Evolutionary conservation across 2,888 invertebrate genomes (phyloP).

Genomic region (Blastobasis lacticolella): DNA sequence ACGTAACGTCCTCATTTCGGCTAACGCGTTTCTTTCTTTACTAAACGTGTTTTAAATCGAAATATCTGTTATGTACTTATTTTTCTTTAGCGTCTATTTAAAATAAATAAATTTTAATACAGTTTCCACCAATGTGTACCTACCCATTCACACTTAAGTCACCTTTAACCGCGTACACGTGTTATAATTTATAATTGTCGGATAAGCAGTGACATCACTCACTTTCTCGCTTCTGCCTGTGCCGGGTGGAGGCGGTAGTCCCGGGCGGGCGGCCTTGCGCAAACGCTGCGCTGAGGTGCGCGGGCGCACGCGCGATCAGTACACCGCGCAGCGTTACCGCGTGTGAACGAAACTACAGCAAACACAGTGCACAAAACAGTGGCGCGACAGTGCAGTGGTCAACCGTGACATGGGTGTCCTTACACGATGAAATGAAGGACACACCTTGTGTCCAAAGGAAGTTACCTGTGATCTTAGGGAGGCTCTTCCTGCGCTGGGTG

Average conservation of each 20-base stretch:
- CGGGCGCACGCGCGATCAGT: constrained; percentile 22
- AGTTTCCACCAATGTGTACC: no score
- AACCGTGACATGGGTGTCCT: neutral
- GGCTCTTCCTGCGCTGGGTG: constrained; percentile 76
- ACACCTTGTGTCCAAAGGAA: constrained; percentile 37
- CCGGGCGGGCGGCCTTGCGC: constrained; percentile 40
- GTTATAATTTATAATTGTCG: neutral
- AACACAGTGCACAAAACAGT: constrained; percentile 3
- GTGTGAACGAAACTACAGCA: neutral
- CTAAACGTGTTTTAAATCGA: no score
- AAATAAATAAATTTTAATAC: no score
- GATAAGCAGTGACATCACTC: constrained; percentile 14
- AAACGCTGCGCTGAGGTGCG: constrained; percentile 21
- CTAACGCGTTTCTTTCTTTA: no score
- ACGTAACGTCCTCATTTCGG: no score
- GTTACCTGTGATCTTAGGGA: constrained; percentile 65
- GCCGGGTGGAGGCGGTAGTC: constrained; percentile 35
- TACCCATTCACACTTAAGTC: no score
- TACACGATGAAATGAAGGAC: constrained; percentile 56
- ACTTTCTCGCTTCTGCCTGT: constrained; percentile 42
- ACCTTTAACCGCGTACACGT: no score
- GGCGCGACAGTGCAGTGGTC: constrained; percentile 10
- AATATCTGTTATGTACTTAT: no score
- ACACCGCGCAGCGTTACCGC: constrained; percentile 49
- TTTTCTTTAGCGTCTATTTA: no score